These are phyloP conservation scores for Cantharis lateralis DNA, from an alignment of 2,888 invertebrate genomes.

Conservation along the genomic window DNA sequence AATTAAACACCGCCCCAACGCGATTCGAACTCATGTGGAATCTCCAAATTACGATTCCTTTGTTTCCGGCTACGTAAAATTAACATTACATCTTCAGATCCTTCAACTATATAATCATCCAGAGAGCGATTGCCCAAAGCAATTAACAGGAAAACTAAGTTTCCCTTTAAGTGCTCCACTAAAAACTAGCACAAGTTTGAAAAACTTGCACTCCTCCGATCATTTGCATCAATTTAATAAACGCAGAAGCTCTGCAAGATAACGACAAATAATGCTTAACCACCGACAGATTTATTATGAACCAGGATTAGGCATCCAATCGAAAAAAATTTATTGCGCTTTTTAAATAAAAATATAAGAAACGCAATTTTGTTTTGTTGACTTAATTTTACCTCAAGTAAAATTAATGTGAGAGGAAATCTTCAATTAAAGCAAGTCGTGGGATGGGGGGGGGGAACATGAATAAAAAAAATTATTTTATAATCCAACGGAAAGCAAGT, in stretches of 20 bases:
- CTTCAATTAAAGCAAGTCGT: too few species aligned
- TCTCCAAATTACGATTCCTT: not conserved
- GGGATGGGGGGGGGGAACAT: too few species aligned
- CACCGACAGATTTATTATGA: not conserved
- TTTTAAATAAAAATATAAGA: not conserved
- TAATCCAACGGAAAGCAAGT: too few species aligned
- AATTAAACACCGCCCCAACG: not conserved
- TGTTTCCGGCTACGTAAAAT: not conserved
- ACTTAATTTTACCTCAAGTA: too few species aligned
- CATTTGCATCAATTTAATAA: not conserved
- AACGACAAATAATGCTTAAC: not conserved
- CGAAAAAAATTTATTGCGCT: not conserved
- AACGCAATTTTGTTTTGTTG: not conserved
- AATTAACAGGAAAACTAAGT: not conserved
- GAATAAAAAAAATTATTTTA: too few species aligned
- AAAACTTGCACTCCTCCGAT: not conserved
- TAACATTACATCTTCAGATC: not conserved
- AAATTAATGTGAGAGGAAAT: too few species aligned
- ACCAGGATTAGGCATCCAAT: not conserved
- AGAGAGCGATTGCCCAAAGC: not conserved
- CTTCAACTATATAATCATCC: not conserved
- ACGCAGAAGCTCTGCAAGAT: not conserved
- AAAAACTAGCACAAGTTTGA: not conserved
- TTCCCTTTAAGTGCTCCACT: not conserved
- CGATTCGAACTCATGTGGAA: not conserved